Conservation (phyloP, 1,140 invertebrate species). For the Drosophila arizonae region DNA sequence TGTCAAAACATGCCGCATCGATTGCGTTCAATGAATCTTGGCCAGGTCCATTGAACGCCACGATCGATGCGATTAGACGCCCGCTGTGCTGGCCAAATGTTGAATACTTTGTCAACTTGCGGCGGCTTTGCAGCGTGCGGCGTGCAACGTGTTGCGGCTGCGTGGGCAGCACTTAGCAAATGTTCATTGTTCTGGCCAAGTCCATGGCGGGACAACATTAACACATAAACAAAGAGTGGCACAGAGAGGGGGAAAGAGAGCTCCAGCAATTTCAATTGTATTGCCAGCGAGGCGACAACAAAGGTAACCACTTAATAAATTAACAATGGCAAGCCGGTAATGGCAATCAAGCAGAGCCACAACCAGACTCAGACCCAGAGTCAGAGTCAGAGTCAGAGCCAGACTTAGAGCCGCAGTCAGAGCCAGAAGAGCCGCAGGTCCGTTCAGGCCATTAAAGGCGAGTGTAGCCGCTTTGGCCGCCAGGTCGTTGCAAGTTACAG, state of each 20-base stretch:
- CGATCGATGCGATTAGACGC: conserved; percentile 8
- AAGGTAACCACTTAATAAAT: conserved; percentile 78
- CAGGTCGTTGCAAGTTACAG: conserved; percentile 9
- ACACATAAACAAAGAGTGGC: conserved; percentile 16
- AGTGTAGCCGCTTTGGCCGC: conserved; percentile 3
- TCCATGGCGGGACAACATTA: conserved; percentile 53
- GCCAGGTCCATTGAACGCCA: not conserved
- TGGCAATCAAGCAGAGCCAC: conserved; percentile 60
- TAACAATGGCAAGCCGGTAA: conserved; percentile 71
- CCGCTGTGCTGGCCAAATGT: conserved; percentile 61
- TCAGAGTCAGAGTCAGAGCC: conserved; percentile 23
- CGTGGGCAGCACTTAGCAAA: conserved; percentile 61
- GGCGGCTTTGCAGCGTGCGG: conserved; percentile 11
- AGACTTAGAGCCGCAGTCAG: conserved; percentile 34
- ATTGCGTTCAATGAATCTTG: conserved; percentile 34
- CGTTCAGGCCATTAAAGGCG: conserved; percentile 28
- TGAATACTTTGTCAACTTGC: conserved; percentile 48
- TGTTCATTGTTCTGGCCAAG: conserved; percentile 45
- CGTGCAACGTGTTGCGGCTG: conserved; percentile 19
- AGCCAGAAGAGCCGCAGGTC: conserved; percentile 18
- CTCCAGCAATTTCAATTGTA: conserved; percentile 58
- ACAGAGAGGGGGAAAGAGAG: not conserved
- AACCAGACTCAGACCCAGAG: conserved; percentile 2
- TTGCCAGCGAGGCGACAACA: conserved; percentile 68
- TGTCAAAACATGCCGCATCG: conserved; percentile 56